Conservation (phyloP, 2,797 vertebrate species). For the Enteromius unitaeniatus region DNA sequence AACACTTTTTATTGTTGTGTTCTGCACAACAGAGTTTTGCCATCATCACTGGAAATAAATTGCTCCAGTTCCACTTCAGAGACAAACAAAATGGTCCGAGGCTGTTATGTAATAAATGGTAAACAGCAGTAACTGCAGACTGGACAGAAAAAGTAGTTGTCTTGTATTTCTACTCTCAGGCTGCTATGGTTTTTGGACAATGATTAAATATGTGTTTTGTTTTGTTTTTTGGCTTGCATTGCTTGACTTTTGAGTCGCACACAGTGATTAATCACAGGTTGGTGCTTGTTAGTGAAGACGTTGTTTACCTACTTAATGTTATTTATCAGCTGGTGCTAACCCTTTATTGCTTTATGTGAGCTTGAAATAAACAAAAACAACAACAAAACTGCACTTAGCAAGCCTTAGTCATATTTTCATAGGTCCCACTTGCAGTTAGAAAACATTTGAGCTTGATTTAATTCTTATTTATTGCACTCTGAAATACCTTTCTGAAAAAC, state of each 20-base stretch:
- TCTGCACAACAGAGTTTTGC: not conserved
- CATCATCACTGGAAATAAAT: not conserved
- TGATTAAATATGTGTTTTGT: not conserved
- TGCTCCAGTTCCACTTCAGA: conserved; percentile 12
- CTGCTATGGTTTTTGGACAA: not conserved
- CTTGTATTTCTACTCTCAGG: not conserved
- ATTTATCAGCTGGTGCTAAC: not conserved
- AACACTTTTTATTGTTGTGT: conserved; percentile 2
- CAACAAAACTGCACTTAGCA: not conserved
- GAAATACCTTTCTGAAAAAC: not conserved
- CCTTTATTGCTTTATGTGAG: not conserved
- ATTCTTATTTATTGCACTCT: not conserved
- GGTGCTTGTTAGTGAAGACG: not conserved
- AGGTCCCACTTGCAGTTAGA: not conserved
- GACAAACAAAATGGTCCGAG: not conserved
- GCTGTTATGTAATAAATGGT: conserved; percentile 2
- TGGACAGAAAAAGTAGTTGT: not conserved
- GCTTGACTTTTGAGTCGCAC: not conserved
- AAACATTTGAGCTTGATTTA: conserved; percentile 6
- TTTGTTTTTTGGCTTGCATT: not conserved
- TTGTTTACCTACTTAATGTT: conserved; percentile 6
- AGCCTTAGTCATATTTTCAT: conserved; percentile 4
- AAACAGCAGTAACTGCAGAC: not conserved
- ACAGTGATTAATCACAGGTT: not conserved
- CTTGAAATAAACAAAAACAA: not conserved